These are phyloP conservation scores for Cyanoliseus patagonus DNA, from an alignment of 2,113 vertebrate species.

Conservation along the genomic window DNA sequence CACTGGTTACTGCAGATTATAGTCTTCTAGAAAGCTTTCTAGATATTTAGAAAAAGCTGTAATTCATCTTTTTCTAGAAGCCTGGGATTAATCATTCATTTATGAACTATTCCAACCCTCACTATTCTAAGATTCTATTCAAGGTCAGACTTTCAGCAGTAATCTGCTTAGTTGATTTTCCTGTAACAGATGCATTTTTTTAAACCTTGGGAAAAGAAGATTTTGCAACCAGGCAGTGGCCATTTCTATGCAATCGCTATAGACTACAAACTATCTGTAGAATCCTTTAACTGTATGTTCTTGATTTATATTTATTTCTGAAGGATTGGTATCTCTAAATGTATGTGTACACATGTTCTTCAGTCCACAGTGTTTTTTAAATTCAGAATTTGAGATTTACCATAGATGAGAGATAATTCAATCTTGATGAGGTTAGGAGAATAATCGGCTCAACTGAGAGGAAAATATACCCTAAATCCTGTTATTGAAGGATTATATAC, in stretches of 20 bases:
- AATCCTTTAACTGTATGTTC: background rate
- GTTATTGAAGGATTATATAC: background rate
- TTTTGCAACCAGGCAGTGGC: background rate
- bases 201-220: background rate
- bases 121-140: background rate
- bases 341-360: fast-evolving
- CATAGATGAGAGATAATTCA: background rate
- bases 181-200: background rate
- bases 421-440: background rate
- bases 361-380: background rate
- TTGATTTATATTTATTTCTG: background rate
- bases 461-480: background rate
- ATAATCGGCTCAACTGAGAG: background rate
- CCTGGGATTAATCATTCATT: background rate
- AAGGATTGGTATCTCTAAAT: background rate
- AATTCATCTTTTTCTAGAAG: background rate
- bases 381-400: background rate
- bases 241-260: background rate
- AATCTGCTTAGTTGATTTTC: background rate
- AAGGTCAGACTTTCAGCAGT: background rate
- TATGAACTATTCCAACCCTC: background rate
- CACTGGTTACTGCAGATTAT: background rate
- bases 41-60: background rate
- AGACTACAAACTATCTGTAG: background rate
- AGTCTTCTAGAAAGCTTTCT: background rate